A percentile compares a stretch with the other conserved stretches of the same genome.
Conservation (phyloP, 2,113 vertebrate genomes). For the Corapipo altera region DNA sequence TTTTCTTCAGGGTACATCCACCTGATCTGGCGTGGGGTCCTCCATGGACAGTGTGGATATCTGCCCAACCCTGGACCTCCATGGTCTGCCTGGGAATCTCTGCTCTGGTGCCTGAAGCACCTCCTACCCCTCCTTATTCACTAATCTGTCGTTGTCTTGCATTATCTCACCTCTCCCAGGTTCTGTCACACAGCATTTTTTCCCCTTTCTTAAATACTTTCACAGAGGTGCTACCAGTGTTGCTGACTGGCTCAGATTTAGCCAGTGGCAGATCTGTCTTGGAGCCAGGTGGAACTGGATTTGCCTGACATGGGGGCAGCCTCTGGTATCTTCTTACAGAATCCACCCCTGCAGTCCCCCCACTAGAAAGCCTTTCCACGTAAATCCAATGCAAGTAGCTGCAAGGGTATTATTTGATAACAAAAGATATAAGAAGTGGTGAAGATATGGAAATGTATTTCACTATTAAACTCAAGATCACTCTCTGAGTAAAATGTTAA, state of each 20-base stretch:
- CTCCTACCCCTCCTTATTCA: neutral
- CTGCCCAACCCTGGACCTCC: neutral
- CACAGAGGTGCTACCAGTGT: neutral
- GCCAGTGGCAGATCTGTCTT: neutral
- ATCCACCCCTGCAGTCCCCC: neutral
- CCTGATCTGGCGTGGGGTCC: neutral
- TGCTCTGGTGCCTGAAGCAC: neutral
- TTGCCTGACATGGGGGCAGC: neutral
- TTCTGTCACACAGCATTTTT: neutral
- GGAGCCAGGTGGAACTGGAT: neutral
- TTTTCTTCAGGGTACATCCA: neutral
- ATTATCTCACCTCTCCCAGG: neutral
- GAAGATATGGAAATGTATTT: neutral
- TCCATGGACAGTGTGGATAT: neutral
- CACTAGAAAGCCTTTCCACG: neutral
- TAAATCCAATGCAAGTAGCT: neutral
- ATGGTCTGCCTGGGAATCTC: neutral
- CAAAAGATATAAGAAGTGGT: neutral
- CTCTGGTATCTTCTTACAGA: neutral
- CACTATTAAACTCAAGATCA: neutral
- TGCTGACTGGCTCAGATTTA: accelerated
- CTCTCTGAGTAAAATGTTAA: neutral
- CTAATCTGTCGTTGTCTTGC: neutral
- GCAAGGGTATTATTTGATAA: neutral
- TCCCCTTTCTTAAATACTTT: neutral